These are phyloP conservation scores for Redunca redunca DNA, from an alignment of 2,113 vertebrate species.

Conservation along the genomic window DNA sequence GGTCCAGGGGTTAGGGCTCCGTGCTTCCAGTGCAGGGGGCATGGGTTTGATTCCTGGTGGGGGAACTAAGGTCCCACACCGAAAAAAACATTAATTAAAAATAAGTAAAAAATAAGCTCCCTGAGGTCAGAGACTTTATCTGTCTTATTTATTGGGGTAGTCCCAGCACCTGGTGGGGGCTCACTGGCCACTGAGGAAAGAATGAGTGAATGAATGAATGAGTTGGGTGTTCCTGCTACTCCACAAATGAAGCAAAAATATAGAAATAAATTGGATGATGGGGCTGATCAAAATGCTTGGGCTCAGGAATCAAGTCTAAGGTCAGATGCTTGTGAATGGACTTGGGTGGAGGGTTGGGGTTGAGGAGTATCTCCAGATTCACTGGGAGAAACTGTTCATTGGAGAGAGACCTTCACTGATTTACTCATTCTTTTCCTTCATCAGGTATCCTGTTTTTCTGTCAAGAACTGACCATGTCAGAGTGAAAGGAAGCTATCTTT, in stretches of 20 bases:
- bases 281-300: not conserved
- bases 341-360: rapidly evolving
- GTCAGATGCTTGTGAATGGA: not conserved
- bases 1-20: not conserved
- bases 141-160: not conserved
- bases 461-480: not conserved
- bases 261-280: not conserved
- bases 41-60: not conserved
- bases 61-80: not conserved
- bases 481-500: not conserved
- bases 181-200: not conserved
- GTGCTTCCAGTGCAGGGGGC: not conserved
- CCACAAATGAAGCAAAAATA: not conserved
- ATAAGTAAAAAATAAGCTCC: not conserved
- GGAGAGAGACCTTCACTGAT: not conserved
- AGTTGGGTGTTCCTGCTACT: not conserved
- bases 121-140: not conserved
- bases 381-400: not conserved
- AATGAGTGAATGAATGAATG: not conserved
- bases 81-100: not conserved
- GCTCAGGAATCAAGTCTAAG: not conserved
- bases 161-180: not conserved
- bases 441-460: not conserved
- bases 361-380: not conserved
- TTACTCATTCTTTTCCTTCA: not conserved